Conservation (phyloP, 2,797 vertebrate species). For the Sternotherus odoratus region DNA sequence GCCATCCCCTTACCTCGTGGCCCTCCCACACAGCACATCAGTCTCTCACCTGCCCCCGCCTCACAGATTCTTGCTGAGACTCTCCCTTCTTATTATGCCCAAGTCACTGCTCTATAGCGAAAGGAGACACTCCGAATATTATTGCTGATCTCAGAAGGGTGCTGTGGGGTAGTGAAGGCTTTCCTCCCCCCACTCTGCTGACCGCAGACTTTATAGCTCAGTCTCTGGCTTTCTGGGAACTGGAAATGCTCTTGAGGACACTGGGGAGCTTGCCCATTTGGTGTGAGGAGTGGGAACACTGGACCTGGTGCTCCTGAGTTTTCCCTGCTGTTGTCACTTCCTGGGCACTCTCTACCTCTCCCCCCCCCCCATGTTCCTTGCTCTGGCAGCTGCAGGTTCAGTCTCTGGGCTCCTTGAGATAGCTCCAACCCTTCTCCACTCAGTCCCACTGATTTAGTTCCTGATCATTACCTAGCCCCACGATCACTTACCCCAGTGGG, state of each 20-base stretch:
- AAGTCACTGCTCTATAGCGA: not conserved
- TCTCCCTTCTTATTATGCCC: not conserved
- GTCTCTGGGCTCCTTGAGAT: not conserved
- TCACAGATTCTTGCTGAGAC: not conserved
- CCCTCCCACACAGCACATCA: not conserved
- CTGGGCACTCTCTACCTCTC: not conserved
- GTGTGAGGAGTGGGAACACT: not conserved
- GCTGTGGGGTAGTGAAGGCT: not conserved
- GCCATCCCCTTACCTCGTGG: not conserved
- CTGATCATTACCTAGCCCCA: not conserved
- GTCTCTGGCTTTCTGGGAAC: not conserved
- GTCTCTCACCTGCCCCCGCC: not conserved
- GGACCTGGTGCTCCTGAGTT: not conserved
- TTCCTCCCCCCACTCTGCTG: not conserved
- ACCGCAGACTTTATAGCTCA: not conserved
- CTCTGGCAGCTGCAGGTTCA: not conserved
- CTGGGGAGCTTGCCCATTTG: not conserved
- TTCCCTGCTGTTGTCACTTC: not conserved
- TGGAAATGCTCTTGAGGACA: not conserved
- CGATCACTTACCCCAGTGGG: not conserved
- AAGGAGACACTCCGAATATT: not conserved
- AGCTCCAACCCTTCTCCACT: not conserved
- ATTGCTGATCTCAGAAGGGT: not conserved
- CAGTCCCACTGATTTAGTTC: not conserved
- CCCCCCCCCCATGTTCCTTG: not conserved